Percentiles rank a stretch among this genome's conserved stretches.
These are phyloP conservation scores for Podarcis cretensis DNA, from an alignment of 2,113 vertebrate genomes.

Conservation along the genomic window DNA sequence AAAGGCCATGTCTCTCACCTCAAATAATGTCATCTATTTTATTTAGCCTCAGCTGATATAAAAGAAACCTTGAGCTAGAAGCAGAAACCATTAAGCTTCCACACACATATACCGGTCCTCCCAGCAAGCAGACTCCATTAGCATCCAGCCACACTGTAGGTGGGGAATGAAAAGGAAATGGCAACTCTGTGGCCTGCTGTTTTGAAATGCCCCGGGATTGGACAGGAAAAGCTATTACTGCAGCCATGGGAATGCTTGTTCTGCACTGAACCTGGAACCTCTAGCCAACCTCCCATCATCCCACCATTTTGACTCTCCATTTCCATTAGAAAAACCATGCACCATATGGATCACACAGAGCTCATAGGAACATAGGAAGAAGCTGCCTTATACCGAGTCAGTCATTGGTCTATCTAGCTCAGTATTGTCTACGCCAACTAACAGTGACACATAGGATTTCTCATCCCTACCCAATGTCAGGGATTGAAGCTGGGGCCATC, in stretches of 20 bases:
- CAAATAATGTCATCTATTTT: not conserved
- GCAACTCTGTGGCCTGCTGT: not conserved
- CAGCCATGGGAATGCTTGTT: not conserved
- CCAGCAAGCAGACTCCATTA: not conserved
- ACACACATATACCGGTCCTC: not conserved
- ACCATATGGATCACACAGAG: not conserved
- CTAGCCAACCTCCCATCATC: not conserved
- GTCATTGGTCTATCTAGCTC: too few relatives aligned
- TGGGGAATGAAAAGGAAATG: not conserved
- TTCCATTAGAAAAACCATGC: not conserved
- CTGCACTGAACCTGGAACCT: not conserved
- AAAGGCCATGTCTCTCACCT: too few relatives aligned
- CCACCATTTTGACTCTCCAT: not conserved
- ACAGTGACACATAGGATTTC: too few relatives aligned
- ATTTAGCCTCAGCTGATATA: not conserved
- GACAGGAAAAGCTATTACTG: not conserved
- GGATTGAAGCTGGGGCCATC: too few relatives aligned
- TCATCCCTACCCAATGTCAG: too few relatives aligned
- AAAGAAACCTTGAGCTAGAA: not conserved
- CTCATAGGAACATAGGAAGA: too few relatives aligned
- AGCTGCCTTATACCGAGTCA: too few relatives aligned
- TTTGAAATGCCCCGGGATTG: not conserved
- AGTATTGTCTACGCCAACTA: too few relatives aligned
- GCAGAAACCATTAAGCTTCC: not conserved
- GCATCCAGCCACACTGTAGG: not conserved